Evolutionary conservation across 2,797 vertebrate genomes (phyloP), one percentile per base, ranked within the genome.

Genomic region (Sebastes oblongus): DNA sequence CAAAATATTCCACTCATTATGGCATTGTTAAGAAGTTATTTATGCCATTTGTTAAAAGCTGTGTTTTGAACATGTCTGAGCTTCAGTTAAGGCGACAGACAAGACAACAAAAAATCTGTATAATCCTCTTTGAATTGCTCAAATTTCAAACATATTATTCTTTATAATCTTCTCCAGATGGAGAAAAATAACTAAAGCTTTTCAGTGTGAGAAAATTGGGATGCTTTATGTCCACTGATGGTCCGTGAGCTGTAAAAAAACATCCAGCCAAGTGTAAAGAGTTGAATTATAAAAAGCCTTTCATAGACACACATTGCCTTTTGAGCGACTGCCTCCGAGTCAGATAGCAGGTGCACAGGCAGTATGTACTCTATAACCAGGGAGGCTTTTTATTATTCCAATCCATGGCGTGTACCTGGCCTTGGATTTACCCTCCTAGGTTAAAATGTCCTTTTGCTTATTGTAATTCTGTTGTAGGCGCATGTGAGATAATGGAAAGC

Each of bases 301-400:
- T 52, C 27, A 74, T 6, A 42, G 34, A 69, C 46, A 66, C 32
- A 34, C 59, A 39, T 59, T 32, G 39, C 58, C 30, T 60, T 52
- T 56, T 20, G 42, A 22, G 25, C 29, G 30, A 25, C 29, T 50
- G 46, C 77, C 46, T 62, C 22, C 4, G 39, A 76, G n/a, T 16
- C 30, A 82, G 59, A 46, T 8, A 72, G 30, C 25, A 7, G 46
- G 71, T n/a, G 50, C 32, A 59, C n/a, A 55, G 11, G 12, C n/a
- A 10, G 14, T 12, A 32, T 54, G 22, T 9, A 64, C 55, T 62
- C 59, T 24, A 13, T n/a, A 39, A 66, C 24, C 64, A 34, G 39
- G 22, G 8, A 61, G 5, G 8, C 5, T 66, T 78, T 80, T 77
- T 68, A 68, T 72, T 55, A 78, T 89, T 86, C 32, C 79, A 61